These are phyloP conservation scores for Podarcis cretensis DNA, from an alignment of 2,113 vertebrate genomes.

Conservation along the genomic window DNA sequence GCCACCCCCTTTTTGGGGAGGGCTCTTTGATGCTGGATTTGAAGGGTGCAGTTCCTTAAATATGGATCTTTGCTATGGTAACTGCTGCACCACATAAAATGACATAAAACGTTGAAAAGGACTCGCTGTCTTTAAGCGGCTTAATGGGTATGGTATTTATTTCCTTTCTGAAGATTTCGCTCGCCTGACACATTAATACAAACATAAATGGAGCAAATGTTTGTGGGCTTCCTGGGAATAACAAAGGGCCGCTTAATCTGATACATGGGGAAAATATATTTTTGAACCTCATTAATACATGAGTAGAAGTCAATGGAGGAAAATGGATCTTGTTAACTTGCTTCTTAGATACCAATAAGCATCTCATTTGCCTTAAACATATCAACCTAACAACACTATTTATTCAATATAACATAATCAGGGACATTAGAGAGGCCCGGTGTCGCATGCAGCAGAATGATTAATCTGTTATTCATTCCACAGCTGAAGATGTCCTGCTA, in stretches of 20 bases:
- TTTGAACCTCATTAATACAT: constrained; percentile 74
- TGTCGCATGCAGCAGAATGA: constrained; percentile 62
- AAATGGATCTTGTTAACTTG: constrained; percentile 73
- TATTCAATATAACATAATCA: constrained; percentile 73
- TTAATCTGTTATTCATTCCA: constrained; percentile 72
- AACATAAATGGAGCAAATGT: constrained; percentile 71
- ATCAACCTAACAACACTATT: constrained; percentile 72
- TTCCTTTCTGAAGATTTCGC: constrained; percentile 67
- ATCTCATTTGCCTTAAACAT: constrained; percentile 73
- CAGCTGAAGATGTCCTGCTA: constrained; percentile 57
- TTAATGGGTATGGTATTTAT: constrained; percentile 66
- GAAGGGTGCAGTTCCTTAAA: constrained; percentile 54
- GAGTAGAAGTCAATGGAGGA: constrained; percentile 72
- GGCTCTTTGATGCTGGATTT: constrained; percentile 15
- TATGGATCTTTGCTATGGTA: constrained; percentile 61
- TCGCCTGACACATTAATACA: constrained; percentile 68
- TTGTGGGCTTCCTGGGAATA: constrained; percentile 69
- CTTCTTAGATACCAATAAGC: constrained; percentile 73
- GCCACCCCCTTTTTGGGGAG: neutral
- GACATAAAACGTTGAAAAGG: neutral
- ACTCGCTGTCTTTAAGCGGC: constrained; percentile 59
- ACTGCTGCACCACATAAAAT: constrained; percentile 41
- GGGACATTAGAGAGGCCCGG: constrained; percentile 61
- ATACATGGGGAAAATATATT: constrained; percentile 70
- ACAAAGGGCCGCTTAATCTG: constrained; percentile 68